A percentile compares a stretch with the other conserved stretches of the same genome.
Evolutionary conservation across 2,113 vertebrate species (phyloP).

Genomic region (Chiloscyllium plagiosum): DNA sequence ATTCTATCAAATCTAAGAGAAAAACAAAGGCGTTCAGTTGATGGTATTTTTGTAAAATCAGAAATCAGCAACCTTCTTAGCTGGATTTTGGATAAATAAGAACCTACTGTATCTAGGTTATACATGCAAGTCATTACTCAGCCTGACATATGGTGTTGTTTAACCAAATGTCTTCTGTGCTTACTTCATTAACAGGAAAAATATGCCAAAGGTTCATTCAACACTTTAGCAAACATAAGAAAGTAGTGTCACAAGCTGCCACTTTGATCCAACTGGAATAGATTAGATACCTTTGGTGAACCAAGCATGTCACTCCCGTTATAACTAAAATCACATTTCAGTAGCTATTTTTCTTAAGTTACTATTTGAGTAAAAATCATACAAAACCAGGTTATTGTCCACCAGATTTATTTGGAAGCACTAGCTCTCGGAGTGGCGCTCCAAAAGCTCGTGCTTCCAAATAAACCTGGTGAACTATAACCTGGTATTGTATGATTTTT

Average conservation of each 20-base stretch:
- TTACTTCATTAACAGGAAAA: background rate
- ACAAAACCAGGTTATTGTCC: no score
- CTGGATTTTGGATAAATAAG: background rate
- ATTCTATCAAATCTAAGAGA: background rate
- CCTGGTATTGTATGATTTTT: no score
- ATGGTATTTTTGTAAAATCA: background rate
- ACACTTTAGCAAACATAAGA: background rate
- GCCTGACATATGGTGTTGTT: background rate
- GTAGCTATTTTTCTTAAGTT: background rate
- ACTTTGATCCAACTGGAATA: constrained; percentile 51
- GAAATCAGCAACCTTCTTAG: background rate
- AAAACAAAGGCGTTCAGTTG: background rate
- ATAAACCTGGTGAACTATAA: no score
- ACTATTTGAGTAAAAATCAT: no score
- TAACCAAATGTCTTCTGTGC: background rate
- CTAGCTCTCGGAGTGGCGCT: no score
- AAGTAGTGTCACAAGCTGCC: constrained; percentile 47
- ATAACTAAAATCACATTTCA: constrained; percentile 28
- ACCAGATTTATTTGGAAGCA: no score
- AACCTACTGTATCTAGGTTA: background rate
- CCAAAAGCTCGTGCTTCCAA: no score
- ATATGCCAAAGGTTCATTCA: constrained; percentile 8
- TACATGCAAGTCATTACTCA: background rate
- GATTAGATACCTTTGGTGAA: constrained; percentile 46
- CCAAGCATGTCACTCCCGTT: background rate